Conservation (phyloP, 1,140 invertebrate species). For the Drosophila neocordata region DNA sequence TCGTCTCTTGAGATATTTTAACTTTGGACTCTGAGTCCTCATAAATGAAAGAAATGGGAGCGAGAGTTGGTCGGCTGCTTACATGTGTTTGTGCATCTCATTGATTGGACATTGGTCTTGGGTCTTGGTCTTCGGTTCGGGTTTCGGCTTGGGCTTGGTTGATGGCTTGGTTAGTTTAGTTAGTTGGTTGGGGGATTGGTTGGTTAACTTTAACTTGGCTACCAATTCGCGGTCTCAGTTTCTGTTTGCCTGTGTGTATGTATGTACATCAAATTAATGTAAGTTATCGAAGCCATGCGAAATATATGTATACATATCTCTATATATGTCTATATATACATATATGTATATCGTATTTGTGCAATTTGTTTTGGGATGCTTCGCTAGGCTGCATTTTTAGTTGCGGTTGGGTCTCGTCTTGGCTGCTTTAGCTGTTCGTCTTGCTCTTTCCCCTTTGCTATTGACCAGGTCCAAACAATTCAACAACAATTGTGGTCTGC, state of each 20-base stretch:
- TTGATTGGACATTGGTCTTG: conserved; percentile 14
- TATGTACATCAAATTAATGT: conserved; percentile 76
- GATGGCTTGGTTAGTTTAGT: background rate
- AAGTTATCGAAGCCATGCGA: conserved; percentile 78
- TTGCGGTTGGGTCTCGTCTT: conserved; percentile 49
- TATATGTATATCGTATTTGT: background rate
- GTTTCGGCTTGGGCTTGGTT: background rate
- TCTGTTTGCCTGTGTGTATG: too few relatives aligned
- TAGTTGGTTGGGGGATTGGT: conserved; percentile 40
- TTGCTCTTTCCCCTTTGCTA: conserved; percentile 3
- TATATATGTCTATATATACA: conserved; percentile 7
- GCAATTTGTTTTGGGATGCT: conserved; percentile 24
- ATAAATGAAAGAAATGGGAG: conserved; percentile 15
- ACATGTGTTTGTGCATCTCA: conserved; percentile 20
- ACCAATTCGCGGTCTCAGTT: conserved; percentile 45
- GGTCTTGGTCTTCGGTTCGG: background rate
- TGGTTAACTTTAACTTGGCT: conserved; percentile 40
- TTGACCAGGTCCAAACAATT: conserved; percentile 74
- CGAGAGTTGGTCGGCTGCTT: conserved; percentile 6
- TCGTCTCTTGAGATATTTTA: conserved; percentile 3
- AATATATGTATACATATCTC: conserved; percentile 48
- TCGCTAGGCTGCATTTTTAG: conserved; percentile 56
- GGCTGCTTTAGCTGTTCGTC: background rate
- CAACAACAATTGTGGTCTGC: conserved; percentile 60
- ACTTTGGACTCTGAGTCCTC: background rate